Base-by-base conservation (phyloP, 2,888 invertebrate genomes). In the Mellilla xanthometata region DNA sequence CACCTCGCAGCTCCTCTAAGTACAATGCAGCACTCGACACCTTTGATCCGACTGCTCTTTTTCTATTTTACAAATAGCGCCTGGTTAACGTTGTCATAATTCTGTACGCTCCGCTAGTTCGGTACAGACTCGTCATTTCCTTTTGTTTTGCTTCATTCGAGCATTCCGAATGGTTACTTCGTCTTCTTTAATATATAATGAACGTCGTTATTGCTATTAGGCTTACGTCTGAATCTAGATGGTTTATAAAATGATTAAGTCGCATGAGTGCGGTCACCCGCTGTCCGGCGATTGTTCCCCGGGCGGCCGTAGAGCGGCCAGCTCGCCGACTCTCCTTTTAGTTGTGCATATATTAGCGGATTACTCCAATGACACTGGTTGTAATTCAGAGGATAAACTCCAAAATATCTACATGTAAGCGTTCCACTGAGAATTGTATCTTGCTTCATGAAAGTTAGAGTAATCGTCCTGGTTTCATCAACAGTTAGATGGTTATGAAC, bases 321-420 rank as follows among this genome's bases (percentile, higher is more conserved):
- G 40, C 57, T 50, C 54, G 42, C 64, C 62, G 67, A 56, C 62
- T 64, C 62, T 75, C 83, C 87, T 85, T 86, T 88, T 86, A 83
- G 87, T 87, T 86, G 69, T 73, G 88, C 80, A 88, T 88, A 88
- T 72, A 84, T 88, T 87, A 83, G 67, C 58, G 55, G 79, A 82
- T 85, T 82, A 85, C 68, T 54, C 48, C 52, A 60, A 62, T 58
- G 68, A 69, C 68, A 65, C 66, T 67, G 70, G 68, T 68, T 72
- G 72, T 75, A 77, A 79, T 81, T 82, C 77, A 68, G 59, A 62
- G 76, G 76, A 75, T 82, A 73, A 83, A 82, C 76, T 76, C 66
- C 49, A 69, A 72, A 76, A 73, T 69, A 75, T 77, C 71, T 72
- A 64, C 72, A 69, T 72, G 10, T 64, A 65, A 77, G 64, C 67